Base-by-base conservation (phyloP, 2,797 vertebrate species). In the Streptopelia turtur region DNA sequence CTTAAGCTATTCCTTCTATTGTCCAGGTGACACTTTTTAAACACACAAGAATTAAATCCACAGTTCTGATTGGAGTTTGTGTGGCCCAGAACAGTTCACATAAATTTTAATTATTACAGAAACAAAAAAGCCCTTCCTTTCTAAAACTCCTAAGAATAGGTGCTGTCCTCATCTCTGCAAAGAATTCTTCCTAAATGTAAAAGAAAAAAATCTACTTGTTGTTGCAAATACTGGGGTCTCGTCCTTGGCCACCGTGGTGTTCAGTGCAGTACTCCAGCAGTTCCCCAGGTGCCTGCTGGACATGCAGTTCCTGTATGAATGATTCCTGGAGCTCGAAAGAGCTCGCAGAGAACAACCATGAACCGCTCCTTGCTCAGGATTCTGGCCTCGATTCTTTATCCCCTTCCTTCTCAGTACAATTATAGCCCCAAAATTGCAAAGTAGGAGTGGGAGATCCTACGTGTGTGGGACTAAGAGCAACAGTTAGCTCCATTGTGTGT, bases 301-400 rank as follows among this genome's bases (percentile, higher is more conserved):
- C 59, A 1, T 41, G 9, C 82, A 30, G 82, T 87, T 71, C 63
- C 27, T 31, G 15, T 68, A 8, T n/a, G 50, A 79, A 49, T 3
- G 35, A 41, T 83, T 80, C 69, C 43, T 69, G 33, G 60, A 92
- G 65, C 86, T 56, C 66, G 88, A 63, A 93, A 74, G 59, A 72
- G 76, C 93, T 90, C 85, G 30, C 52, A n/a, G 83, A 68, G 65
- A 93, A 79, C 35, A 79, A 27, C 35, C 45, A 88, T 2, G 6
- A 87, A 33, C 39, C 91, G 66, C 75, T 90, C 47, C 39, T 53
- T 94, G 47, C 33, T 72, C 68, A 18, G 33, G 45, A 82, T 22
- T 8, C 12, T 66, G 71, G n/a, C 81, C 57, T 87, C 39, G 7
- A 1, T 63, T 92, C 61, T 90, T 69, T 76, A 64, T 57, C 49